A percentile compares a stretch with the other conserved stretches of the same genome.
Evolutionary conservation across 1,140 invertebrate species (phyloP).

Genomic region (Latrodectus geometricus): DNA sequence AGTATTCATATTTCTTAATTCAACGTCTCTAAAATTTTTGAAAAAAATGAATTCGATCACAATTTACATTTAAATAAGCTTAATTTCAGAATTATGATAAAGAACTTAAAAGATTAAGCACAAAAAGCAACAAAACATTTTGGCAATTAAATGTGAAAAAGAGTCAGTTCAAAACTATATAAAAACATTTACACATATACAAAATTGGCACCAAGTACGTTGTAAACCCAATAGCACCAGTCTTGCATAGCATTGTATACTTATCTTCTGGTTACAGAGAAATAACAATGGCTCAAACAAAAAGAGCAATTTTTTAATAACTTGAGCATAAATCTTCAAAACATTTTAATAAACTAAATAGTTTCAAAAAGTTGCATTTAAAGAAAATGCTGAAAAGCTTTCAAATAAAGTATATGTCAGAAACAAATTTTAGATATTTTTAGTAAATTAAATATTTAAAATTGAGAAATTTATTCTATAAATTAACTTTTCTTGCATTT

Average conservation of each 20-base stretch:
- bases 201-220: conserved; percentile 60
- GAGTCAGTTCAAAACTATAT: conserved; percentile 23
- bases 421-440: too few relatives aligned
- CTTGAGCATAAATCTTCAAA: not conserved
- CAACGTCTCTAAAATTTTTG: not conserved
- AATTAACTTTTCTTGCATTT: too few relatives aligned
- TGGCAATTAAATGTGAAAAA: conserved; percentile 50
- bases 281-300: not conserved
- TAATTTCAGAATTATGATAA: not conserved
- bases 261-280: conserved; percentile 16
- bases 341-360: too few relatives aligned
- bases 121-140: conserved; percentile 37
- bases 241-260: conserved; percentile 56
- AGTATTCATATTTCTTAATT: not conserved
- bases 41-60: not conserved
- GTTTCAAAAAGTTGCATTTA: too few relatives aligned
- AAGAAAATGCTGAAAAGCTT: too few relatives aligned
- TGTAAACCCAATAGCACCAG: conserved; percentile 58
- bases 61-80: not conserved
- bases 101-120: not conserved
- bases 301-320: conserved; percentile 34
- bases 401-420: too few relatives aligned
- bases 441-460: too few relatives aligned
- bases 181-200: conserved; percentile 57
- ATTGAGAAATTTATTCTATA: too few relatives aligned